A percentile compares a stretch with the other conserved stretches of the same genome.
Evolutionary conservation across 2,888 invertebrate genomes (phyloP).

Genomic region (Chironomus tentans): DNA sequence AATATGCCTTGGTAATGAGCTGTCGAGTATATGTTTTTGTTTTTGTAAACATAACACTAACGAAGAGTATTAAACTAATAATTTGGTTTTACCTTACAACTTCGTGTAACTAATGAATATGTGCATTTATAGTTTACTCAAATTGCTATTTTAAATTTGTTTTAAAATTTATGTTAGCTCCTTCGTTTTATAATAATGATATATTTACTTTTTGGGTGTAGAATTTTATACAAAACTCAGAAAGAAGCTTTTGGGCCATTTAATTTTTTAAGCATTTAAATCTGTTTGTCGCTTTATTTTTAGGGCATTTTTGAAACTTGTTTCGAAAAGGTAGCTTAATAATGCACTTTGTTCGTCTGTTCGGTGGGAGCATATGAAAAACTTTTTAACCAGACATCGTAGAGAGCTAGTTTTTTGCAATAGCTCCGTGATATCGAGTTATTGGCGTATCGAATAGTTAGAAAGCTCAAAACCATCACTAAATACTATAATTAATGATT

Average conservation of each 20-base stretch:
- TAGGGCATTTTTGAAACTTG: too few relatives aligned
- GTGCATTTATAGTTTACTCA: slow-evolving; percentile 6
- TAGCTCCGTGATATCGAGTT: too few relatives aligned
- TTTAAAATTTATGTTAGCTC: background rate
- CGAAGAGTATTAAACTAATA: slow-evolving; percentile 29
- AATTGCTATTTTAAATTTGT: background rate
- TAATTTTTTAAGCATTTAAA: background rate
- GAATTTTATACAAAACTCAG: background rate
- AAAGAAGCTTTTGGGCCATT: background rate
- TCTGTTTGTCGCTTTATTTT: background rate
- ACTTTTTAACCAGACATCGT: too few relatives aligned
- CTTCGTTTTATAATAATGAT: background rate
- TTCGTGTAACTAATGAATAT: background rate
- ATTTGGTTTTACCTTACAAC: background rate
- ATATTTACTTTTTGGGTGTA: too few relatives aligned
- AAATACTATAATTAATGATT: too few relatives aligned
- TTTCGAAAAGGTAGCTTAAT: too few relatives aligned
- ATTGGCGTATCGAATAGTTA: too few relatives aligned
- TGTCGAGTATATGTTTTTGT: slow-evolving; percentile 13
- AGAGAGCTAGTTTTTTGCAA: too few relatives aligned
- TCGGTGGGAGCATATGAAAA: too few relatives aligned
- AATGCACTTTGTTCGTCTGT: too few relatives aligned
- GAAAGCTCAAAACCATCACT: too few relatives aligned
- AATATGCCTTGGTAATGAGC: slow-evolving; percentile 64
- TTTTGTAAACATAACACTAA: too few relatives aligned